Evolutionary conservation across 1,140 invertebrate species (phyloP), one percentile per base, ranked within the genome.

Genomic region (Drosophila kanapiae): DNA sequence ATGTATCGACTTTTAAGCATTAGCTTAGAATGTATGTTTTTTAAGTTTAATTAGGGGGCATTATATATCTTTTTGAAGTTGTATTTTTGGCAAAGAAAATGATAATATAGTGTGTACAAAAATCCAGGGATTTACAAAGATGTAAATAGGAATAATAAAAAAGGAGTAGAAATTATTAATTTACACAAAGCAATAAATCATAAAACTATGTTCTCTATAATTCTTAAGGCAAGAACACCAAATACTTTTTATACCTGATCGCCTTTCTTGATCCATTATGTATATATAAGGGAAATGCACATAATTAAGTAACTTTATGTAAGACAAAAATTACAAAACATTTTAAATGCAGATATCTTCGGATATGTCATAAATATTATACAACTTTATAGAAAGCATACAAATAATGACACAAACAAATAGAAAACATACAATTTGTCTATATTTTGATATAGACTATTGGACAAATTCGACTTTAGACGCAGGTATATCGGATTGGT

Each of bases 1-100:
- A 59, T 48, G 16, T 48, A 31, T 23, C 54, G 58, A 49, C 43
- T 61, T 54, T 54, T 54, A 54, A 54, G 33, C 35, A 10, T 37
- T 14, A 3, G 13, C 53, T 54, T 54, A 23, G n/a, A 4, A 9
- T 18, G 1, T n/a, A 38, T 2, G 9, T 7, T 0, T 29, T 51
- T 51, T 49, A 49, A 5, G 3, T 18, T 1, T 2, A 9, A 53
- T 16, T 7, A n/a, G 3, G 3, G 13, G 23, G 13, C 18, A 4
- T 13, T 35, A 18, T 35, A 18, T 53, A 3, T 7, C 29, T 53
- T 23, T 7, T 2, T 10, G 2, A 37, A n/a, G 13, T 9, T 38
- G 0, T 54, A 54, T 54, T 38, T 54, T 38, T 23, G 33, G 33
- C 33, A 23, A 33, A 54, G 23, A 9, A 31, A 6, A 0, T 1